Evolutionary conservation across 2,797 vertebrate genomes (phyloP).

Genomic region (Chiloscyllium punctatum): DNA sequence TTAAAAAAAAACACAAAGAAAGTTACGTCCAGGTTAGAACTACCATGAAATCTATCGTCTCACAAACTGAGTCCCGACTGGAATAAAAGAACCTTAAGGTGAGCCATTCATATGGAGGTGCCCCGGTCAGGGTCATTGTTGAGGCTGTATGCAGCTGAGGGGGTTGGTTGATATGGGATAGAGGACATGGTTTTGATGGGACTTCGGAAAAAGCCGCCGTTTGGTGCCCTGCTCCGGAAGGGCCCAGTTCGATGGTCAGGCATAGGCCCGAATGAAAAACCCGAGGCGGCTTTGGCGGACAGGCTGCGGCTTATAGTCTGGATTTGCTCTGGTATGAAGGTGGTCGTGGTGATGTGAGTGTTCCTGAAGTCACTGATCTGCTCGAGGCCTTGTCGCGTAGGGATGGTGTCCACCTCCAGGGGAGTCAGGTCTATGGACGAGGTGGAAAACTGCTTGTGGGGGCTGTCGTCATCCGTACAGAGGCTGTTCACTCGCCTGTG

Average conservation of each 20-base stretch:
- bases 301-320: constrained; percentile 98
- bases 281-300: constrained; percentile 92
- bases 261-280: constrained; percentile 86
- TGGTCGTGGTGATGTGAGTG: constrained; percentile 98
- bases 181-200: constrained; percentile 99
- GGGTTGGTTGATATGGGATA: constrained; percentile 95
- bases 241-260: constrained; percentile 97
- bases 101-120: constrained; percentile 84
- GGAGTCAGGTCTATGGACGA: constrained; percentile 98
- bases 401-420: constrained; percentile 95
- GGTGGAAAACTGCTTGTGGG: constrained; percentile 99
- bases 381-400: constrained; percentile 92
- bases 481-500: constrained; percentile 98
- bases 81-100: constrained; percentile 49
- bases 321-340: constrained; percentile 99
- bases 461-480: constrained; percentile 98
- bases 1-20: constrained; percentile 44
- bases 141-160: constrained; percentile 90
- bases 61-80: constrained; percentile 62
- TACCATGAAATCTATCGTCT: constrained; percentile 66
- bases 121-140: constrained; percentile 95
- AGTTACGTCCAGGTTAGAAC: constrained; percentile 75
- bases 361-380: constrained; percentile 99
- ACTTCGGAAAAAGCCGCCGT: constrained; percentile 97
- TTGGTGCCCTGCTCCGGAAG: constrained; percentile 95